Conservation (phyloP, 2,113 vertebrate species). For the Mugil cephalus region DNA sequence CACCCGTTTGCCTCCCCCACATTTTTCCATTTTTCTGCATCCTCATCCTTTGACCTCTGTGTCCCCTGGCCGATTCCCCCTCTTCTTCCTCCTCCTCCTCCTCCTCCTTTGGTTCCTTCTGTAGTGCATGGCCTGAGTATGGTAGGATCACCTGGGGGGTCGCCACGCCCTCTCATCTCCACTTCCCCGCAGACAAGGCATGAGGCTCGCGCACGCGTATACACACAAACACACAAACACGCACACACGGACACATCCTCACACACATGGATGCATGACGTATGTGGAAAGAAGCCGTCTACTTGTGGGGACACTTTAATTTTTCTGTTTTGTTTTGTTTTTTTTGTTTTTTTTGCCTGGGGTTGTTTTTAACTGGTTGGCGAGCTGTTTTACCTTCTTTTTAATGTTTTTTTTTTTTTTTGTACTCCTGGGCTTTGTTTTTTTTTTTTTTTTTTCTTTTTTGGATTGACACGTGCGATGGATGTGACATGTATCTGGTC, state of each 20-base stretch:
- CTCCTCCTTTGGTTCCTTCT: slow-evolving; percentile 78
- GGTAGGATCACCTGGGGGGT: slow-evolving; percentile 87
- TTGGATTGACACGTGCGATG: slow-evolving; percentile 70
- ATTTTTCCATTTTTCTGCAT: slow-evolving; percentile 51
- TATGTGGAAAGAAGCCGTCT: slow-evolving; percentile 65
- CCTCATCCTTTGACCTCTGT: slow-evolving; percentile 35
- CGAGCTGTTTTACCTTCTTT: slow-evolving; percentile 71
- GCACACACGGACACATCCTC: slow-evolving; percentile 23
- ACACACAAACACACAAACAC: slow-evolving; percentile 45
- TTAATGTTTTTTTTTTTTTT: slow-evolving; percentile 57
- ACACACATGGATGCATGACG: slow-evolving; percentile 75
- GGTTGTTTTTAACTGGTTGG: slow-evolving; percentile 73
- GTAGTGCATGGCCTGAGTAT: slow-evolving; percentile 95
- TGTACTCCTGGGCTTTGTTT: slow-evolving; percentile 63
- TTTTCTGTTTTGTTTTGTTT: too few species aligned
- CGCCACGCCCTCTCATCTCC: slow-evolving; percentile 44
- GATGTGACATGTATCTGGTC: slow-evolving; percentile 79
- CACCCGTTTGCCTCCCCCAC: slow-evolving; percentile 52
- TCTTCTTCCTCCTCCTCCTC: slow-evolving; percentile 21
- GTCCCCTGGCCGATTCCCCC: slow-evolving; percentile 60
- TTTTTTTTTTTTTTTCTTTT: slow-evolving; percentile 58
- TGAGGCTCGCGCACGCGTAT: slow-evolving; percentile 74
- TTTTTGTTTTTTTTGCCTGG: slow-evolving; percentile 49
- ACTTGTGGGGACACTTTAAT: slow-evolving; percentile 4
- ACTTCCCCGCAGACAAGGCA: slow-evolving; percentile 75